A percentile compares a stretch with the other conserved stretches of the same genome.
These are phyloP conservation scores for Aurelia aurita complex sp. Pacific DNA, from an alignment of 30 jellyfish, hydroid and myxozoan species.

Conservation along the genomic window DNA sequence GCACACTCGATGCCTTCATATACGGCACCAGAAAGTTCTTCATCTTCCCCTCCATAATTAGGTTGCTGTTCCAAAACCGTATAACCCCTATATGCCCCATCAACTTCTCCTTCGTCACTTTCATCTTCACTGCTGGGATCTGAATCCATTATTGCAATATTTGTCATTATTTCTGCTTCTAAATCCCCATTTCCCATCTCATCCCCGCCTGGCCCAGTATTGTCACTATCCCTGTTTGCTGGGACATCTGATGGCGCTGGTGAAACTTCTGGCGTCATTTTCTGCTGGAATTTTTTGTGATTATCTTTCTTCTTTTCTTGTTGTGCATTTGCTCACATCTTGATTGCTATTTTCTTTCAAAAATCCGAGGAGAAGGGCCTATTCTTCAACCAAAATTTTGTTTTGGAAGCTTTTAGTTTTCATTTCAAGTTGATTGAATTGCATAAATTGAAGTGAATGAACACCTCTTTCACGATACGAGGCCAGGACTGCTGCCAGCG, in stretches of 20 bases:
- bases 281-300: not conserved
- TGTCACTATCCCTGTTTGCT: slow-evolving; percentile 9
- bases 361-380: too few species aligned
- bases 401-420: too few species aligned
- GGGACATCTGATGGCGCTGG: slow-evolving; percentile 59
- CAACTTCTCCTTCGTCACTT: not conserved
- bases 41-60: slow-evolving; percentile 5
- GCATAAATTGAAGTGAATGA: too few species aligned
- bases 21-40: not conserved
- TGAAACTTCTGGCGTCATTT: slow-evolving; percentile 21
- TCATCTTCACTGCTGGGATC: slow-evolving; percentile 40
- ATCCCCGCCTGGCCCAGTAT: not conserved
- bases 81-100: slow-evolving; percentile 15
- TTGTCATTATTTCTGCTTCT: not conserved
- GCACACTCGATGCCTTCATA: too few species aligned
- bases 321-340: too few species aligned
- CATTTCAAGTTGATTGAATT: too few species aligned
- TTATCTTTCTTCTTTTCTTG: not conserved
- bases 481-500: too few species aligned
- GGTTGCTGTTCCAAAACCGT: slow-evolving; percentile 33
- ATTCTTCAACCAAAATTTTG: too few species aligned
- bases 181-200: not conserved
- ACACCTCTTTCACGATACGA: too few species aligned
- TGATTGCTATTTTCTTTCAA: too few species aligned
- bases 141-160: slow-evolving; percentile 1